Conservation (phyloP, 2,113 vertebrate species). For the Pluvianellus socialis region DNA sequence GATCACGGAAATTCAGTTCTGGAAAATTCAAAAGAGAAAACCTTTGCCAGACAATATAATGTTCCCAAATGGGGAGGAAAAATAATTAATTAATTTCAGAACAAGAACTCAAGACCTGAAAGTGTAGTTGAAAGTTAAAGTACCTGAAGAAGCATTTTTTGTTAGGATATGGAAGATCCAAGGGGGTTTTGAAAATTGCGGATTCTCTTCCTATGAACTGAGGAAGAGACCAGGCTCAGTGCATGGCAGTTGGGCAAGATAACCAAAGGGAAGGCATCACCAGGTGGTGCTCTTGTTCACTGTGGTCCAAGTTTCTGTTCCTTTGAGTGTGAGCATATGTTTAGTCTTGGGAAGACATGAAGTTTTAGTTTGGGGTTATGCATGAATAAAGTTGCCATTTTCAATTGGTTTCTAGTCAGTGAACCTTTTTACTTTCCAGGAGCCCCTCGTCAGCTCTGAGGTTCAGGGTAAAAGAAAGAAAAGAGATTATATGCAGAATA, state of each 20-base stretch:
- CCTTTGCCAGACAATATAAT: background rate
- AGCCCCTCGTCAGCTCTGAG: background rate
- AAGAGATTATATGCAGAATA: background rate
- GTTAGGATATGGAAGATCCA: background rate
- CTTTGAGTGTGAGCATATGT: background rate
- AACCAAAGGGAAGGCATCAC: background rate
- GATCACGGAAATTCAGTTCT: background rate
- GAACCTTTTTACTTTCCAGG: background rate
- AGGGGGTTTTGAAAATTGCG: background rate
- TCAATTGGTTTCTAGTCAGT: background rate
- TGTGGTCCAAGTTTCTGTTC: background rate
- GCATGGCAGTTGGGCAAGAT: background rate
- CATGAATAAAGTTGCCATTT: background rate
- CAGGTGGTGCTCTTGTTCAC: constrained; percentile 13
- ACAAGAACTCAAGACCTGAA: background rate
- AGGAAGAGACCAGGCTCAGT: background rate
- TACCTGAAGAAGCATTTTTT: background rate
- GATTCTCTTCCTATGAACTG: background rate
- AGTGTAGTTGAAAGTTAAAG: background rate
- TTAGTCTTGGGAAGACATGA: background rate
- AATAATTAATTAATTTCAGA: background rate
- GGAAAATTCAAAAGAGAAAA: background rate
- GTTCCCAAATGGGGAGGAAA: background rate
- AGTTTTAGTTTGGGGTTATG: background rate
- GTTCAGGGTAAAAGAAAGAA: background rate